Base-by-base conservation (phyloP, 2,113 vertebrate genomes). In the Pavo muticus region DNA sequence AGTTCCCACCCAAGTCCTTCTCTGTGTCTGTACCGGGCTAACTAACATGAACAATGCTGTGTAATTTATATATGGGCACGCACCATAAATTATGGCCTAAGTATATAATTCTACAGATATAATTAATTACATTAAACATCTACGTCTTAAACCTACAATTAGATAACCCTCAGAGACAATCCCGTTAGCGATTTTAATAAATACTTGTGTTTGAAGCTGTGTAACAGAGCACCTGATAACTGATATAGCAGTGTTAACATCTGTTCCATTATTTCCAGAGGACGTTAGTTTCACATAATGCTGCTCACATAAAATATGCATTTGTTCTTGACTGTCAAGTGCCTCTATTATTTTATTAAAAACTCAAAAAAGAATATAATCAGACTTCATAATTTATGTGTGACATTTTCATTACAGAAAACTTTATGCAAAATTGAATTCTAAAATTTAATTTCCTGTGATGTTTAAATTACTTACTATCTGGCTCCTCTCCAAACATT, bases 381-480 rank as follows among this genome's bases (percentile, higher is more conserved):
- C 98, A 98, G 98, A 99, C 98, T 98, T 98, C 98, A 98, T 99
- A 99, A 99, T 99, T 99, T 98, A 99, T 98, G 97, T 97, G 97
- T 98, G 98, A 98, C 98, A 98, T 98, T 99, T 99, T 99, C 98
- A 99, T 99, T 99, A 98, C 98, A 98, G 98, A 98, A 99, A 99
- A 99, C 98, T 99, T 99, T 98, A 98, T 98, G 98, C 98, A 98
- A 99, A 99, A 99, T 99, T 98, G 98, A 99, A 99, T 99, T 98
- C 98, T 98, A 98, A 99, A 98, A 99, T 99, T 99, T 99, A 98
- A 99, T 99, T 99, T 99, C 98, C 98, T 99, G 98, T 99, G 98
- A 99, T 99, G 98, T 99, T 99, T 98, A 99, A 99, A 99, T 99
- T 98, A 98, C 98, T 98, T 98, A 98, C 97, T 97, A 98, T 97